Evolutionary conservation across 2,797 vertebrate genomes (phyloP).

Genomic region (Danio albolineatus): DNA sequence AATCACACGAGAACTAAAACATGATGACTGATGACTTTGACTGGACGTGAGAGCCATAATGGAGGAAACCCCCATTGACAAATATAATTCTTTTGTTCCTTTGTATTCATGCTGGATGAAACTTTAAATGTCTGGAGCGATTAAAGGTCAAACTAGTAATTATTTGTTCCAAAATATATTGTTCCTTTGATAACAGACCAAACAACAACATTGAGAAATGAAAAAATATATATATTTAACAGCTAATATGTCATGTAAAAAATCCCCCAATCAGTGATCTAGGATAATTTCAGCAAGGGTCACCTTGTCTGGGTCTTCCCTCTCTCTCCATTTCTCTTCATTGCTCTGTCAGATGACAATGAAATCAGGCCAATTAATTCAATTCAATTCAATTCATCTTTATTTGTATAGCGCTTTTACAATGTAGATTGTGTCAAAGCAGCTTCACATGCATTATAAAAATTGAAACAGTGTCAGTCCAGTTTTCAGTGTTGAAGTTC

Average conservation of each 20-base stretch:
- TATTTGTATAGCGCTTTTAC: too few relatives aligned
- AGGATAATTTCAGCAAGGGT: constrained; percentile 39
- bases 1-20: background rate
- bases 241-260: constrained; percentile 22
- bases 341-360: constrained; percentile 68
- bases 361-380: constrained; percentile 76
- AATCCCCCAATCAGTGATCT: constrained; percentile 48
- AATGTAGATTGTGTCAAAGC: too few relatives aligned
- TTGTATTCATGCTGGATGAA: background rate
- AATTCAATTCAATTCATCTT: too few relatives aligned
- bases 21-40: background rate
- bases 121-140: background rate
- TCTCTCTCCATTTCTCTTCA: constrained; percentile 58
- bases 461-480: too few relatives aligned
- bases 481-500: too few relatives aligned
- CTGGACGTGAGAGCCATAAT: background rate
- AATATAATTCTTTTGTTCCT: background rate
- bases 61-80: background rate
- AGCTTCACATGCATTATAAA: too few relatives aligned
- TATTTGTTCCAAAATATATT: background rate
- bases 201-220: background rate
- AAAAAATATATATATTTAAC: background rate
- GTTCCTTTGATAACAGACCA: background rate
- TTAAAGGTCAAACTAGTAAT: background rate
- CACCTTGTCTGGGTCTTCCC: constrained; percentile 47